These are phyloP conservation scores for Chaetura pelagica DNA, from an alignment of 2,113 vertebrate species.

Conservation along the genomic window DNA sequence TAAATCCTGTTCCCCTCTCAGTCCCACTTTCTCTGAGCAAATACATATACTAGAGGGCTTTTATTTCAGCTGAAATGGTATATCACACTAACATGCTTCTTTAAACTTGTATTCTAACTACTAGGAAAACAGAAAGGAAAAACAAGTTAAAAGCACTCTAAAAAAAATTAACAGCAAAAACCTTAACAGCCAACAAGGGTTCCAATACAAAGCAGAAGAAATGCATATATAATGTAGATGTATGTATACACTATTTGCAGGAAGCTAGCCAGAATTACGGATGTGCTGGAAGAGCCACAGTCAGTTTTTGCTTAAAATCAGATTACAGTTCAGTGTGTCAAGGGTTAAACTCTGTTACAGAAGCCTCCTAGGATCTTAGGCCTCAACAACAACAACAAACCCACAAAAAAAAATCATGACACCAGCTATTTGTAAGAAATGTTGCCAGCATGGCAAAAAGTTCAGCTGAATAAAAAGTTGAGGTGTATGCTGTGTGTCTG, in stretches of 20 bases:
- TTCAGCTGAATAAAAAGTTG: not conserved
- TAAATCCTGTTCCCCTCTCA: not conserved
- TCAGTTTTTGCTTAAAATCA: slow-evolving; percentile 19
- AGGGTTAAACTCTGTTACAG: not conserved
- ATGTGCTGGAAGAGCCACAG: not conserved
- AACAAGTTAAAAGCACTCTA: not conserved
- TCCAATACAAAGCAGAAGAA: not conserved
- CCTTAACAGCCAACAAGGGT: not conserved
- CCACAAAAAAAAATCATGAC: not conserved
- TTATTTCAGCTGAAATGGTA: not conserved
- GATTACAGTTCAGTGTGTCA: not conserved
- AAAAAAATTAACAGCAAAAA: not conserved
- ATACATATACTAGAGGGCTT: not conserved
- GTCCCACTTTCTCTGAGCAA: not conserved
- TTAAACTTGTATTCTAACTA: not conserved
- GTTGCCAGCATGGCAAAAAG: not conserved
- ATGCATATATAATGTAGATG: not conserved
- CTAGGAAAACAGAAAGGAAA: not conserved
- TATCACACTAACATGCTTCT: not conserved
- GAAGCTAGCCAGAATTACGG: too few relatives aligned
- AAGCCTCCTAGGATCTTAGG: not conserved
- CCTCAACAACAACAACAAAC: not conserved
- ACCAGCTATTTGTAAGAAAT: not conserved
- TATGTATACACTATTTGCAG: not conserved
- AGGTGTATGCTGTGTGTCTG: not conserved